These are phyloP conservation scores for Oscheius onirici DNA, from an alignment of 2,888 invertebrate genomes.

Conservation along the genomic window DNA sequence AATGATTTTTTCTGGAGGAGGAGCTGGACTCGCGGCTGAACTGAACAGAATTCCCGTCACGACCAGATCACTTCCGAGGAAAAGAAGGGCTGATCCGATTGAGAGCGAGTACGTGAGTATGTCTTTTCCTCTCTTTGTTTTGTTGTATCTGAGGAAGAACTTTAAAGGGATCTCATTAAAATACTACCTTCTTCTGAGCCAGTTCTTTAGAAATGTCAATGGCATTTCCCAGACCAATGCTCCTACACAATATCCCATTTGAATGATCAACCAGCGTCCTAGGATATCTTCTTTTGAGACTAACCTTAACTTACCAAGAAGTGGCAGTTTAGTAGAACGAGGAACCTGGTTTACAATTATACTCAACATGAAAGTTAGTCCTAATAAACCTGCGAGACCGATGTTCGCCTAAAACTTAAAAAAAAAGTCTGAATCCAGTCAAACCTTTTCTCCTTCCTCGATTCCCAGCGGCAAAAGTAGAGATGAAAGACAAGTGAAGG, in stretches of 20 bases:
- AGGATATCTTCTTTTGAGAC: not conserved
- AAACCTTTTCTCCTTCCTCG: conserved; percentile 14
- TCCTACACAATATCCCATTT: conserved; percentile 4
- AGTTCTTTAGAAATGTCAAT: not conserved
- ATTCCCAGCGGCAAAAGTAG: conserved; percentile 18
- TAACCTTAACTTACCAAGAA: conserved; percentile 1
- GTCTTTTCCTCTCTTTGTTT: not conserved
- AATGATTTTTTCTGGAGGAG: not conserved
- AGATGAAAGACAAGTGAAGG: conserved; percentile 1
- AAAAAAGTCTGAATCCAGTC: not conserved
- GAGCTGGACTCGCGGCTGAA: not conserved
- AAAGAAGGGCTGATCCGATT: not conserved
- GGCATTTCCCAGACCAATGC: conserved; percentile 16
- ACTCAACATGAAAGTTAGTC: conserved; percentile 11
- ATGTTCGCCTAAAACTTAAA: not conserved
- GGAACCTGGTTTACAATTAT: conserved; percentile 12
- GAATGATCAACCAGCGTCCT: conserved; percentile 20
- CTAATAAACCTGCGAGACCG: conserved; percentile 5
- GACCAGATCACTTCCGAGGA: conserved; percentile 3
- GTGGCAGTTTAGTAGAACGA: conserved; percentile 12
- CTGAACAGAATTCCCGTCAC: conserved; percentile 8
- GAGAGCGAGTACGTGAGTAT: not conserved
- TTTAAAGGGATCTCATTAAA: no score
- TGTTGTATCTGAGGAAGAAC: not conserved
- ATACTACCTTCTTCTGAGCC: not conserved